Evolutionary conservation across 1,140 invertebrate species (phyloP).

Genomic region (Tetragnatha versicolor): DNA sequence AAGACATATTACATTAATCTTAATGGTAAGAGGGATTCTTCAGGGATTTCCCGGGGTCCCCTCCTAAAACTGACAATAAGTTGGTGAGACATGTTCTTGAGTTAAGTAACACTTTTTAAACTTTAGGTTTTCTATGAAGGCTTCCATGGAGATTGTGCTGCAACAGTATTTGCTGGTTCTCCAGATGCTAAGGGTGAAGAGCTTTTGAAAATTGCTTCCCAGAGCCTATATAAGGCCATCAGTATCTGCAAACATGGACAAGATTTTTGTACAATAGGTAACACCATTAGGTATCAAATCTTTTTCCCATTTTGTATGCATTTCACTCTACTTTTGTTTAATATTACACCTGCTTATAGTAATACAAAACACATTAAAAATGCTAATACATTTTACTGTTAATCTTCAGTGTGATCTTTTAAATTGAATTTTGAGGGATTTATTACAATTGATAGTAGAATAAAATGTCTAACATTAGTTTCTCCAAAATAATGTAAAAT

Average conservation of each 20-base stretch:
- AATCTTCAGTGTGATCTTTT: too few relatives aligned
- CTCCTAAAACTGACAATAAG: too few relatives aligned
- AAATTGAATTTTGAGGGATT: too few relatives aligned
- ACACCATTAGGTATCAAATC: slow-evolving; percentile 59
- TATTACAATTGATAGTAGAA: not conserved
- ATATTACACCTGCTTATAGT: not conserved
- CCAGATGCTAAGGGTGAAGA: slow-evolving; percentile 76
- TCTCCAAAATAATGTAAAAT: not conserved
- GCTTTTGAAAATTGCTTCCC: slow-evolving; percentile 75
- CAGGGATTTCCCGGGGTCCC: too few relatives aligned
- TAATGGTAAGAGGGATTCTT: too few relatives aligned
- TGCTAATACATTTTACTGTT: too few relatives aligned
- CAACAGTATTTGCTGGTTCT: slow-evolving; percentile 83
- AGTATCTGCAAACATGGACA: slow-evolving; percentile 78
- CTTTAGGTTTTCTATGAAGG: slow-evolving; percentile 82
- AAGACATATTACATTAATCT: too few relatives aligned
- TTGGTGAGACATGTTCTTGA: too few relatives aligned
- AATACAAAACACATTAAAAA: too few relatives aligned
- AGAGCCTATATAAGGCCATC: slow-evolving; percentile 79
- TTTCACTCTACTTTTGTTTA: not conserved
- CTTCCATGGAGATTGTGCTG: slow-evolving; percentile 91
- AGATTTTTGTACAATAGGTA: slow-evolving; percentile 79
- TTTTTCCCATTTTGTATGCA: not conserved
- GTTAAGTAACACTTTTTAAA: not conserved
- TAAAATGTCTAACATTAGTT: not conserved